A percentile compares a stretch with the other conserved stretches of the same genome.
phyloP scores from a whole-genome alignment of 2,113 vertebrate genomes.

The Oceanodroma tethys region DNA sequence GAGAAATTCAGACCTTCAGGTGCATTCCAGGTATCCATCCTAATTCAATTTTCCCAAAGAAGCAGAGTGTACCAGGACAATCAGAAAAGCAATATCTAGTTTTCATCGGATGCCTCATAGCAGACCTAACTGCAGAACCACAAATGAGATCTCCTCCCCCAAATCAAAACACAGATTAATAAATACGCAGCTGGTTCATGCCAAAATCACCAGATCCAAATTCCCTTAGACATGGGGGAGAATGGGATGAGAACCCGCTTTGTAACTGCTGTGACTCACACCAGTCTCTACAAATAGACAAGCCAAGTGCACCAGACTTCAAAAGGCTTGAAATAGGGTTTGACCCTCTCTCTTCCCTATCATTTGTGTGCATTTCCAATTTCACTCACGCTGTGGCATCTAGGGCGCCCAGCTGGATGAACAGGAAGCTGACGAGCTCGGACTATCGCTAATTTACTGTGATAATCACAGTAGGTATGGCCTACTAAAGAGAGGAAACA shows the following conservation, averaged over 20 bases:
- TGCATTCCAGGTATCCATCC: not conserved
- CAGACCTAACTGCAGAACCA: not conserved
- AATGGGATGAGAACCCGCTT: not conserved
- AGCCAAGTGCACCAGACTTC: not conserved
- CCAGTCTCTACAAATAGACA: not conserved
- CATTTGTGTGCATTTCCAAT: rapidly evolving
- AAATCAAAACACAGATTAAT: not conserved
- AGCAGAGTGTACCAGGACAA: not conserved
- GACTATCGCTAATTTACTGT: not conserved
- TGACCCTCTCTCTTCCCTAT: not conserved
- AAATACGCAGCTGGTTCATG: not conserved
- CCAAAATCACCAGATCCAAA: not conserved
- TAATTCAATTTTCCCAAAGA: not conserved
- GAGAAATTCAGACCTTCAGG: not conserved
- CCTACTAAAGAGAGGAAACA: not conserved
- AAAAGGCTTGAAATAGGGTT: not conserved
- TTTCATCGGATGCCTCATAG: not conserved
- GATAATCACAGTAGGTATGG: not conserved
- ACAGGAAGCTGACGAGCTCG: not conserved
- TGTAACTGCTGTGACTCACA: not conserved
- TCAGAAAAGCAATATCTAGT: slow-evolving; percentile 12
- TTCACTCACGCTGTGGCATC: not conserved
- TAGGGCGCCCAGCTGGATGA: not conserved
- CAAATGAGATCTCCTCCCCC: not conserved
- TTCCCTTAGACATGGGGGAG: not conserved